Evolutionary conservation across 2,888 invertebrate species (phyloP).

Genomic region (Agrochola macilenta): DNA sequence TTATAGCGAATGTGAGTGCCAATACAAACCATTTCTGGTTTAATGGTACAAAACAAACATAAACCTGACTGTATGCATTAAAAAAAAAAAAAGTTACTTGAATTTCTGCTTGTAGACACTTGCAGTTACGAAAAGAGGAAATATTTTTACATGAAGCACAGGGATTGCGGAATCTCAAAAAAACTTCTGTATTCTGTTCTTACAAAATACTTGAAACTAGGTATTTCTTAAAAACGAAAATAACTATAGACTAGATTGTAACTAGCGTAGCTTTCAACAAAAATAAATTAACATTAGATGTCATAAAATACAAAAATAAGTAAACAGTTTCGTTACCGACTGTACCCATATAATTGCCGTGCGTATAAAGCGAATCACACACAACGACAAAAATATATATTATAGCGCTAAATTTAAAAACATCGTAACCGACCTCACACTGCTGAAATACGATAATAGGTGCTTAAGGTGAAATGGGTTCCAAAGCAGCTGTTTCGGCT

Average conservation of each 20-base stretch:
- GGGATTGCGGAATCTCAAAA: background rate
- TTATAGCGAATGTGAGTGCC: too few species aligned
- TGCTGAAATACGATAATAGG: background rate
- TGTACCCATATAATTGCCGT: conserved; percentile 29
- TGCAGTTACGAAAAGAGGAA: background rate
- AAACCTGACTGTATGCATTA: too few species aligned
- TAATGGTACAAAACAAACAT: too few species aligned
- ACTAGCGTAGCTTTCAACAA: background rate
- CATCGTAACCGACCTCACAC: background rate
- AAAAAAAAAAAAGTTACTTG: too few species aligned
- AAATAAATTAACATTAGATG: background rate
- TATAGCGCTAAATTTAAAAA: background rate
- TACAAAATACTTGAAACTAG: background rate
- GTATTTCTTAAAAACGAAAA: background rate
- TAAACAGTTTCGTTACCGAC: conserved; percentile 1
- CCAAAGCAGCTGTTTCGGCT: too few species aligned
- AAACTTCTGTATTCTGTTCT: background rate
- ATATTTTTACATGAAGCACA: background rate
- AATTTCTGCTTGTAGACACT: conserved; percentile 6
- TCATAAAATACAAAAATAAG: background rate
- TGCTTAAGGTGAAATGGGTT: too few species aligned
- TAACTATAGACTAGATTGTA: background rate
- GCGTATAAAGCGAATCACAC: conserved; percentile 4
- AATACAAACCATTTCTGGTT: too few species aligned
- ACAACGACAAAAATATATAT: background rate